Base-by-base conservation (phyloP, 2,113 vertebrate species). In the Cinclus mexicanus region DNA sequence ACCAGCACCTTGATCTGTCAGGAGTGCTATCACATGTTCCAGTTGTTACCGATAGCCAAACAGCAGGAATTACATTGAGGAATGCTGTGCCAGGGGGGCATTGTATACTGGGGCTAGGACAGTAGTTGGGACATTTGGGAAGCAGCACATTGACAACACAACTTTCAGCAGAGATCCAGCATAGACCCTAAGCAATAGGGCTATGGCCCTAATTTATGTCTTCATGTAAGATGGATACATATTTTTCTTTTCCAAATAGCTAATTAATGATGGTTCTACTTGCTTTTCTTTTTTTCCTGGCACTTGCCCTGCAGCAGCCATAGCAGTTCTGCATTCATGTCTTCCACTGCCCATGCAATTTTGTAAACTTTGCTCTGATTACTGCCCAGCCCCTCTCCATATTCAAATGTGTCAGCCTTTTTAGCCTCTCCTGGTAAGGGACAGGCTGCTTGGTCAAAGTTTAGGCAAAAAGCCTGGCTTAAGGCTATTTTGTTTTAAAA, bases 401-500 rank as follows among this genome's bases (percentile, higher is more conserved):
- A 18, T 67, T 72, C 25, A 63, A 13, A 33, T 3, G 1, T 50
- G 16, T 39, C 57, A 19, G 28, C 33, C 22, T 68, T 87, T 75
- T 60, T 56, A 60, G 37, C 23, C 26, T 53, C 46, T 65, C 4
- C 1, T 31, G 2, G 0, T 53, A 29, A 83, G n/a, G n/a, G 35
- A 7, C 20, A 80, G 56, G 35, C 63, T 61, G n/a, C 47, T 61
- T 26, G 50, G 59, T 28, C 33, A 25, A 64, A 82, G 28, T 87
- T 87, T 3, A 56, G 52, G 31, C 57, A 84, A 70, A 70, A 90
- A 37, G 19, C 31, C 56, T 67, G 17, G 42, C 29, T 77, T 82
- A 46, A 57, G 63, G 67, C 41, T 61, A 24, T 63, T 93, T 83
- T 76, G 37, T 68, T 87, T 82, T n/a, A 78, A 87, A 91, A 79